Evolutionary conservation across 2,797 vertebrate genomes (phyloP), one percentile per base, ranked within the genome.

Genomic region (Fundulus diaphanus): DNA sequence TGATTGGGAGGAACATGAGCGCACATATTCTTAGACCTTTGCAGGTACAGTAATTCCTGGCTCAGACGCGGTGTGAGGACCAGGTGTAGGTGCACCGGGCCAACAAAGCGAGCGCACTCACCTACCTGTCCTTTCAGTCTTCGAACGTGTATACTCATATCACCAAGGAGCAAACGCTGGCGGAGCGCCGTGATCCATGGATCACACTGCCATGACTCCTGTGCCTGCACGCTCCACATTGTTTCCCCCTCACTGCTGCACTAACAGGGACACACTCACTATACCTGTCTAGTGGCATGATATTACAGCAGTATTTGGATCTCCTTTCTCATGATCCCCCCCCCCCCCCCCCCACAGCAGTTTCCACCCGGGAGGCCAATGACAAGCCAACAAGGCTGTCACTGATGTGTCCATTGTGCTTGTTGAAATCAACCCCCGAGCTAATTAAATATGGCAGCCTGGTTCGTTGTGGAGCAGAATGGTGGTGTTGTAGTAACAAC

Each of bases 401-500:
- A 72, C 75, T 82, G 78, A 85, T 80, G 79, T 75, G 72, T 68
- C 81, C 80, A 89, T 89, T 90, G 82, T 90, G 79, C 84, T 85
- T 73, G 86, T 87, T 86, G 88, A 87, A 89, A 85, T 88, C 81
- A 73, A 83, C 35, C 7, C 54, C 71, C n/a, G 68, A 81, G 84
- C 82, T 85, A 67, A 90, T 91, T 90, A 82, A 89, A 78, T 76
- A 89, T 86, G 80, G 72, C 76, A 0, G 70, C 46, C 74, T 78
- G 84, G 22, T 66, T 66, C 63, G n/a, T 12, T 42, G 63, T 66
- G 37, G 15, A 15, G 12, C 35, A 42, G 63, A 40, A 42, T 16
- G 63, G 24, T 6, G 37, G 37, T 16, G 35, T 66, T 42, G 63
- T 37, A 16, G 37, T 16, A 56, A 56, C 54, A 56, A 49, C 48